phyloP scores from a whole-genome alignment of 1,140 invertebrate genomes.

The Philaenus spumarius region DNA sequence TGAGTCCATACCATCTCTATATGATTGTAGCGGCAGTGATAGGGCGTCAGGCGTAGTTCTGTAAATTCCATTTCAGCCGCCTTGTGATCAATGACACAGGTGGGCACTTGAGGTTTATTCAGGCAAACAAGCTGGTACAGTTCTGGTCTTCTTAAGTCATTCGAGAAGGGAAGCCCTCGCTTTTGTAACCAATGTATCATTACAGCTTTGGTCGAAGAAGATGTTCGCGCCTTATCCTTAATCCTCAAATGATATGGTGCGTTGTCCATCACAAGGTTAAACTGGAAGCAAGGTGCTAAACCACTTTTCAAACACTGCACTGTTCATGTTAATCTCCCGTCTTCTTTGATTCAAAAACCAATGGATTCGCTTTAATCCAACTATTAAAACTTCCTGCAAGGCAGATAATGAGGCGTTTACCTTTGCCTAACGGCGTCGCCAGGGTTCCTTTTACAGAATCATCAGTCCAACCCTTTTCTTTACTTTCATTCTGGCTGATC shows the following conservation, averaged over 20 bases:
- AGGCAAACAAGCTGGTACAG: not conserved
- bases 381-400: not conserved
- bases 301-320: slow-evolving; percentile 3
- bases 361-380: not conserved
- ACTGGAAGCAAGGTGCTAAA: not conserved
- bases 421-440: not conserved
- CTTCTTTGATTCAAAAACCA: slow-evolving; percentile 2
- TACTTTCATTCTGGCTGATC: not conserved
- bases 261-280: too few relatives aligned
- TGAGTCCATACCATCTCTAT: too few relatives aligned
- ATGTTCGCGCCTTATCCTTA: not conserved
- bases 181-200: not conserved
- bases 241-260: too few relatives aligned
- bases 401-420: slow-evolving; percentile 1
- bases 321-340: not conserved
- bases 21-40: too few relatives aligned
- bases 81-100: too few relatives aligned
- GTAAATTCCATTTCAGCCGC: too few relatives aligned
- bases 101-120: too few relatives aligned
- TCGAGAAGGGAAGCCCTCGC: not conserved
- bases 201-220: not conserved
- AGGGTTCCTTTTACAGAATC: not conserved
- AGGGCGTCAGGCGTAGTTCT: too few relatives aligned
- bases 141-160: not conserved
- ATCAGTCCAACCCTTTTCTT: not conserved